Percentiles rank a stretch among this genome's conserved stretches.
These are phyloP conservation scores for Calliscelio sp. DNA, from an alignment of 2,888 invertebrate species.

Conservation along the genomic window DNA sequence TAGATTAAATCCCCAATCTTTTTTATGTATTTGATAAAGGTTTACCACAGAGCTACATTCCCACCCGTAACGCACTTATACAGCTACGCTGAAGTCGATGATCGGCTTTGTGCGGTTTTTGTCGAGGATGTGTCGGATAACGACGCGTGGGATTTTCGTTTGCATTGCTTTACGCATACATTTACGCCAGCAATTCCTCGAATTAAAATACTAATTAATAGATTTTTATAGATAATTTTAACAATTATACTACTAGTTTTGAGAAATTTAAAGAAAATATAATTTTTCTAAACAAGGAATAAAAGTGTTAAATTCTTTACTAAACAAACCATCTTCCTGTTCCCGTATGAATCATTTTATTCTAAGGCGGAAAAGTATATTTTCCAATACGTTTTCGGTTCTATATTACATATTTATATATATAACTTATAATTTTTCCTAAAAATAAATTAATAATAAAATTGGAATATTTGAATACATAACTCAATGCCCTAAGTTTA, in stretches of 20 bases:
- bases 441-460: not conserved
- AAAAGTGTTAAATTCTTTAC: too few species aligned
- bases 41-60: slow-evolving; percentile 47
- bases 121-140: slow-evolving; percentile 59
- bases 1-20: slow-evolving; percentile 48
- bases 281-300: too few species aligned
- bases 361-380: too few species aligned
- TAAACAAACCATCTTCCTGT: too few species aligned
- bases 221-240: slow-evolving; percentile 44
- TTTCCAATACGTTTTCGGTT: too few species aligned
- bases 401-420: too few species aligned
- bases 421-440: too few species aligned
- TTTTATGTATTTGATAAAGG: slow-evolving; percentile 64
- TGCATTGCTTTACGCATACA: slow-evolving; percentile 39
- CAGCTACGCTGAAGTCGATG: slow-evolving; percentile 47
- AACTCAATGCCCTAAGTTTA: slow-evolving; percentile 19
- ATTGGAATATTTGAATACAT: too few species aligned
- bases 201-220: slow-evolving; percentile 55
- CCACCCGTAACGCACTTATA: slow-evolving; percentile 44
- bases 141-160: slow-evolving; percentile 54
- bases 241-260: slow-evolving; percentile 24
- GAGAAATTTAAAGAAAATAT: too few species aligned
- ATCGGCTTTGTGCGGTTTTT: slow-evolving; percentile 64
- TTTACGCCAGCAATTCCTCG: slow-evolving; percentile 24
- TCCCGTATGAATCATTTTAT: too few species aligned